Evolutionary conservation across 2,888 invertebrate species (phyloP).

Genomic region (Sympetrum striolatum): DNA sequence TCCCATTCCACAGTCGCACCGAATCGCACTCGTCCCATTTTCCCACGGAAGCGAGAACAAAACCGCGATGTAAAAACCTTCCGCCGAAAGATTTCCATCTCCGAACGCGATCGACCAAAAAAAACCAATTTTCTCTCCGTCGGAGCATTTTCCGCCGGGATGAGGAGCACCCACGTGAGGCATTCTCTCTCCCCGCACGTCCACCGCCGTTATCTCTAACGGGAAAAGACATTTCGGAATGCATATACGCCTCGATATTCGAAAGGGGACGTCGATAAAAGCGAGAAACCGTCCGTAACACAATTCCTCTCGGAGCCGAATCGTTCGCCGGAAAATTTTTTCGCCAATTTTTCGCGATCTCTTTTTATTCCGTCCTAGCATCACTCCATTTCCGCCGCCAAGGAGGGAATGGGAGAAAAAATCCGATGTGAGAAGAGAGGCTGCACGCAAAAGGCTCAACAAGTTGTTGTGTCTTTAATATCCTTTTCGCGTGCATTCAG

Average conservation of each 20-base stretch:
- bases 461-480: slow-evolving; percentile 33
- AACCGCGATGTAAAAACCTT: too few species aligned
- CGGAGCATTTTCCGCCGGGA: too few species aligned
- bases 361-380: neutral
- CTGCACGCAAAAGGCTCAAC: slow-evolving; percentile 27
- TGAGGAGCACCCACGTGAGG: too few species aligned
- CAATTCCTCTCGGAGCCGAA: neutral
- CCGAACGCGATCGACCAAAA: too few species aligned
- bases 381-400: neutral
- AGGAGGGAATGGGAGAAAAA: neutral
- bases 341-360: neutral
- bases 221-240: neutral
- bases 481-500: neutral
- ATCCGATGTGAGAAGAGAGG: neutral
- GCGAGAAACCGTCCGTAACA: neutral
- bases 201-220: neutral
- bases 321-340: neutral
- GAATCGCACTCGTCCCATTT: too few species aligned
- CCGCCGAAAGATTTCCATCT: too few species aligned
- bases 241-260: neutral
- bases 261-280: neutral
- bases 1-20: too few species aligned
- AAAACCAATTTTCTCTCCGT: too few species aligned
- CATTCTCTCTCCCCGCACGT: neutral
- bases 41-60: too few species aligned